These are phyloP conservation scores for Brachionus calyciflorus DNA, from an alignment of 1,140 invertebrate species.

Conservation along the genomic window DNA sequence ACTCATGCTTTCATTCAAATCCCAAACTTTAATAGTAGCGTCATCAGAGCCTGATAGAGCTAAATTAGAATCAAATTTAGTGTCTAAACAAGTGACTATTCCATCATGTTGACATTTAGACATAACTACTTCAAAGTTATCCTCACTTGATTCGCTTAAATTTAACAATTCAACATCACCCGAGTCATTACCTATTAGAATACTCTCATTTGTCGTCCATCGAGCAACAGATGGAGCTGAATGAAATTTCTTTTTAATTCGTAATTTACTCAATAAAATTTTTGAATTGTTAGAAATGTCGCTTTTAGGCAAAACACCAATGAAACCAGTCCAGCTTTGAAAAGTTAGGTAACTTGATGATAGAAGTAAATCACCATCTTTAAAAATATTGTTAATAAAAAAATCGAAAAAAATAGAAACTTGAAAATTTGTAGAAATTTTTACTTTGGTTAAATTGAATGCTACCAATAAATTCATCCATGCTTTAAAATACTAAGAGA, in stretches of 20 bases:
- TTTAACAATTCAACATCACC: neutral
- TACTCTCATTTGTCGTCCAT: neutral
- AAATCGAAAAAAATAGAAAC: neutral
- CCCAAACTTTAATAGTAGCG: constrained; percentile 19
- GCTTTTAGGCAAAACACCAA: neutral
- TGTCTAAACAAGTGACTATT: constrained; percentile 24
- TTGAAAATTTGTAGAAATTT: no score
- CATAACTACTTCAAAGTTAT: neutral
- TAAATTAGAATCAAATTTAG: neutral
- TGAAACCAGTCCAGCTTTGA: constrained; percentile 17
- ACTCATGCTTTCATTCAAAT: constrained; percentile 20
- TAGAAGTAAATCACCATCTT: constrained; percentile 17
- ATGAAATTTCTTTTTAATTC: neutral
- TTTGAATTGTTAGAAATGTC: neutral
- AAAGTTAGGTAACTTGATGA: constrained; percentile 31
- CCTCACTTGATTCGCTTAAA: neutral
- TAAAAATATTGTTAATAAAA: neutral
- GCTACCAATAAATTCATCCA: constrained; percentile 37
- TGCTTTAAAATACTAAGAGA: no score
- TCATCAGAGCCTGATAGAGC: constrained; percentile 30
- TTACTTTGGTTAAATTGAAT: constrained; percentile 30
- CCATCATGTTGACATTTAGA: constrained; percentile 31
- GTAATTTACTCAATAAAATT: neutral
- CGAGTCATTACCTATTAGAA: constrained; percentile 14
- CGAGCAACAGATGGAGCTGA: neutral